phyloP scores from a whole-genome alignment of 1,140 invertebrate genomes.

The Bombus turneri region DNA sequence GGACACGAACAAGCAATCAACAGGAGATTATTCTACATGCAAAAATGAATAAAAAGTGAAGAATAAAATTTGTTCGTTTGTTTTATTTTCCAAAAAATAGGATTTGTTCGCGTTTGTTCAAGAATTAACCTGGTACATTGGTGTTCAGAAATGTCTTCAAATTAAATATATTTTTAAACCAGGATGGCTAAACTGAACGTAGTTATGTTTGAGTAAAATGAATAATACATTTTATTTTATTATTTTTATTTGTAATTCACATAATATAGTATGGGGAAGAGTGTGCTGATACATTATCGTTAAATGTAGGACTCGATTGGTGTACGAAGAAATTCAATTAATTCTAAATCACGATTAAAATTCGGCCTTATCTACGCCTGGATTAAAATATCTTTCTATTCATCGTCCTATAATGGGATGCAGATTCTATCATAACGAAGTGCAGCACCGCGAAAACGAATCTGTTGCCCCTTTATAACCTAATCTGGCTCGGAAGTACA shows the following conservation, averaged over 20 bases:
- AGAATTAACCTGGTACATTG: not conserved
- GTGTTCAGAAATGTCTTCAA: no score
- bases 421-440: constrained; percentile 39
- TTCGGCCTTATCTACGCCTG: not conserved
- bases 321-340: not conserved
- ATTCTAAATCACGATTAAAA: not conserved
- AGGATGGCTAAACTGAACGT: not conserved
- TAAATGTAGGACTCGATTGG: not conserved
- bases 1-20: not conserved
- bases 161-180: no score
- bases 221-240: not conserved
- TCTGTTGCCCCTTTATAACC: constrained; percentile 45
- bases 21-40: not conserved
- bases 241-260: not conserved
- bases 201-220: not conserved
- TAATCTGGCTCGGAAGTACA: constrained; percentile 42
- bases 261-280: no score
- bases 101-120: not conserved
- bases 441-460: constrained; percentile 38
- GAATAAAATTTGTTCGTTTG: not conserved
- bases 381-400: constrained; percentile 23
- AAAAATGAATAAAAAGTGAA: not conserved
- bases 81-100: not conserved
- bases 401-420: constrained; percentile 13
- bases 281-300: not conserved